phyloP scores from a whole-genome alignment of 2,888 invertebrate species.

The Leptinotarsa juncta region DNA sequence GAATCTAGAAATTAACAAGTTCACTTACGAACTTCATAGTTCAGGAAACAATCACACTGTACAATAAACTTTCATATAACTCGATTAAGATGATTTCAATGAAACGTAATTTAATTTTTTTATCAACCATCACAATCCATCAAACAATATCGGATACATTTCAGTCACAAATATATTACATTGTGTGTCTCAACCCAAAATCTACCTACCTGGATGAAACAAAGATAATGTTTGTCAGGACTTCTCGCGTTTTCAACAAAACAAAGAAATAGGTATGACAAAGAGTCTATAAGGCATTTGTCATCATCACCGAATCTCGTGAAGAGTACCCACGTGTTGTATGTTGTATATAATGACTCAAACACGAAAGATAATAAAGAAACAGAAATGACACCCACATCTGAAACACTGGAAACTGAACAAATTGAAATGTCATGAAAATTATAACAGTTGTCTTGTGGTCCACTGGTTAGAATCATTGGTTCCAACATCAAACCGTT shows the following conservation, averaged over 20 bases:
- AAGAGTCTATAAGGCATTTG: background rate
- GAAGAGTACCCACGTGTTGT: background rate
- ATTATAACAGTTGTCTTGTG: too few species aligned
- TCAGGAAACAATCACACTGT: too few species aligned
- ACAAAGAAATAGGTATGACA: conserved; percentile 11
- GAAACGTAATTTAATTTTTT: too few species aligned
- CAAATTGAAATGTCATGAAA: too few species aligned
- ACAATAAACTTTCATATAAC: too few species aligned
- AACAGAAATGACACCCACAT: background rate
- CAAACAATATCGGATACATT: too few species aligned
- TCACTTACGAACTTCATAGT: too few species aligned
- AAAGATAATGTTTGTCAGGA: background rate
- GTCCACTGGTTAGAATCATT: too few species aligned
- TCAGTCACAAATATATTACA: background rate
- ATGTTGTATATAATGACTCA: background rate
- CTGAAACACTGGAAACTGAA: background rate
- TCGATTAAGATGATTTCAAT: too few species aligned
- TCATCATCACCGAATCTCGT: background rate
- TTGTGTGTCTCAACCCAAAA: background rate
- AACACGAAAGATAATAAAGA: background rate
- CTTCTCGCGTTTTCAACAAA: background rate
- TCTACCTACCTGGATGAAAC: conserved; percentile 1
- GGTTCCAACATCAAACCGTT: too few species aligned
- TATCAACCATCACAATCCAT: too few species aligned
- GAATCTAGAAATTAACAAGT: too few species aligned